Base-by-base conservation (phyloP, 2,797 vertebrate species). In the Ctenopoma multispine region DNA sequence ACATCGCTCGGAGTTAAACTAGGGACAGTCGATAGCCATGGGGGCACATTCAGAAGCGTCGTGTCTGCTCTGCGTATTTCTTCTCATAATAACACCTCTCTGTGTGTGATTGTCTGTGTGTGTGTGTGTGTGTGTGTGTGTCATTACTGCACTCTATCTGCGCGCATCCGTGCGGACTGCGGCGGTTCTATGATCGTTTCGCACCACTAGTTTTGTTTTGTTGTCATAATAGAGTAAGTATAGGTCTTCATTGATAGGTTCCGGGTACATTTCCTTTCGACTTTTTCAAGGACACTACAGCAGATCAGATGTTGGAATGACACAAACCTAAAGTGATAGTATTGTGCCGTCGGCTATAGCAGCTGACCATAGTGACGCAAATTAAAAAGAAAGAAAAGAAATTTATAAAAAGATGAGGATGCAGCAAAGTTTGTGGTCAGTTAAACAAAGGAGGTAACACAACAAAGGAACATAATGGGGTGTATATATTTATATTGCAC, bases 1-100 rank as follows among this genome's bases (percentile, higher is more conserved):
- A 91, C 87, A 93, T 72, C 44, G 69, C 86, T 75, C 34, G 48
- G 87, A 89, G 84, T 84, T 88, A 85, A 80, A 81, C 78, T 84
- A 69, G 87, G 83, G 63, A 77, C 63, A 80, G 80, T 48, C 71
- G 80, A 69, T 53, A 44, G 53, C 58, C 40, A 40, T 46, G 76
- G 50, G 48, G 49, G 63, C 55, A 36, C 23, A 24, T 64, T 63
- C 8, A 53, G 14, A 63, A 46, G 63, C 46, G 73, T 67, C 34
- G 67, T 54, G 64, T 79, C 69, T 74, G 48, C 66, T 29, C 43
- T 64, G 61, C 56, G 58, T 17, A 67, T 47, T 24, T 29, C 41
- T 60, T 59, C 44, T 56, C 38, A 41, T 17, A 21, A 44, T 72
- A 66, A 31, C 23, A 43, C 54, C 10, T 29, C 12, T 53, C 0